Percentiles rank a stretch among this genome's conserved stretches.
phyloP scores from a whole-genome alignment of 2,888 invertebrate genomes.

The Tenthredo scrophulariae region DNA sequence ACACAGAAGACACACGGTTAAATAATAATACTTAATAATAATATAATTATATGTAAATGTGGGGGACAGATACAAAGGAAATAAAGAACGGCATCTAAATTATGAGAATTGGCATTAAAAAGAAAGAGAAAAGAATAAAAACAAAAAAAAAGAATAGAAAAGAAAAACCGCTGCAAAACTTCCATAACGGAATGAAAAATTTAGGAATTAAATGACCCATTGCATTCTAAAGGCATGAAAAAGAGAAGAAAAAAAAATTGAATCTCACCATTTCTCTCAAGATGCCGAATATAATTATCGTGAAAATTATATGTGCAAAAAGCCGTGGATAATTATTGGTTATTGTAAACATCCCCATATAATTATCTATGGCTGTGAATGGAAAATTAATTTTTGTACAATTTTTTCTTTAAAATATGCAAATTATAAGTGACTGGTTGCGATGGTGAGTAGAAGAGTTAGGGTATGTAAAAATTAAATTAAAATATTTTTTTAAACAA shows the following conservation, averaged over 20 bases:
- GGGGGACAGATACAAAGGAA: slow-evolving; percentile 20
- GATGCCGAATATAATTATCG: slow-evolving; percentile 31
- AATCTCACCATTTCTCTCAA: slow-evolving; percentile 9
- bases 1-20: slow-evolving; percentile 50
- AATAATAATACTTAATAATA: slow-evolving; percentile 48
- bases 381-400: slow-evolving; percentile 61
- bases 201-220: not conserved
- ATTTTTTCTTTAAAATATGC: slow-evolving; percentile 59
- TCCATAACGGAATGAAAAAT: not conserved
- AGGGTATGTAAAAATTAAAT: slow-evolving; percentile 34
- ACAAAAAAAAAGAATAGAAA: slow-evolving; percentile 15
- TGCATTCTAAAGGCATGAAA: not conserved
- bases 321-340: not conserved
- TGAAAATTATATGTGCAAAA: slow-evolving; percentile 47
- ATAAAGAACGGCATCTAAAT: slow-evolving; percentile 36
- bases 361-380: slow-evolving; percentile 41
- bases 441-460: not conserved
- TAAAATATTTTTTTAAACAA: slow-evolving; percentile 29
- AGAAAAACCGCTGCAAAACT: slow-evolving; percentile 4
- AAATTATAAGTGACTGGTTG: slow-evolving; percentile 52
- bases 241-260: not conserved
- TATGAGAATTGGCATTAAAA: slow-evolving; percentile 5
- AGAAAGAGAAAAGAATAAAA: not conserved
- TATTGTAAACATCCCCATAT: slow-evolving; percentile 34
- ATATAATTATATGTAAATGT: slow-evolving; percentile 31